Evolutionary conservation across 2,797 vertebrate genomes (phyloP), one percentile per base, ranked within the genome.

Genomic region (Pseudomugil tenellus): DNA sequence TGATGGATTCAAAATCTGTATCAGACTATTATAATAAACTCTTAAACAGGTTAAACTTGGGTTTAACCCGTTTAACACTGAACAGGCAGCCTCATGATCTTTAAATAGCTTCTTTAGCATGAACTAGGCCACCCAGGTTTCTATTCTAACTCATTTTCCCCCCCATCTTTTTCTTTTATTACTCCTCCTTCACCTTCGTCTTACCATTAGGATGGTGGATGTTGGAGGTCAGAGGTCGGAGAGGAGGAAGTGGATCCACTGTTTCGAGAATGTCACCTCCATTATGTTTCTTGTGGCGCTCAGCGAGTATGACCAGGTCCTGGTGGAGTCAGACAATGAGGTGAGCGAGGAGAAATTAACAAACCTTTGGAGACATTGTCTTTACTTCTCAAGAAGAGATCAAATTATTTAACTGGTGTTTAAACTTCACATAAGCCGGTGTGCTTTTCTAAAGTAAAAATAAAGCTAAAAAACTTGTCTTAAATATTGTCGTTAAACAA

Each of bases 171-270:
- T 46, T 59, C 62, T 17, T 25, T 17, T 48, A 66, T 55, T 51
- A 31, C 7, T 60, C 49, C 17, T 56, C 32, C 46, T 46, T 54
- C 41, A 12, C 59, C 62, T 59, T 51, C 37, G 31, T 73, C 67
- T 69, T 67, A 51, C 51, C 14, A 4, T 74, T 77, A 98, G 98
- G 91, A 99, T 99, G 98, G 98, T 99, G 91, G 98, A 99, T 74
- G 98, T 99, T 0, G 97, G 98, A 7, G 98, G 98, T 52, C 98
- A 99, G 90, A 93, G 98, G 87, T 99, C 98, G 3, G 98, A 99
- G 90, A 94, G 98, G 88, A 96, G 98, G 93, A 99, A 99, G 94
- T 99, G 98, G 98, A 99, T 99, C 82, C 98, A 99, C 90, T 99
- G 98, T 93, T 99, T 99, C 79, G 98, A 99, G 94, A 99, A 99